Conservation (phyloP, 2,797 vertebrate genomes). For the Eutrigla gurnardus region DNA sequence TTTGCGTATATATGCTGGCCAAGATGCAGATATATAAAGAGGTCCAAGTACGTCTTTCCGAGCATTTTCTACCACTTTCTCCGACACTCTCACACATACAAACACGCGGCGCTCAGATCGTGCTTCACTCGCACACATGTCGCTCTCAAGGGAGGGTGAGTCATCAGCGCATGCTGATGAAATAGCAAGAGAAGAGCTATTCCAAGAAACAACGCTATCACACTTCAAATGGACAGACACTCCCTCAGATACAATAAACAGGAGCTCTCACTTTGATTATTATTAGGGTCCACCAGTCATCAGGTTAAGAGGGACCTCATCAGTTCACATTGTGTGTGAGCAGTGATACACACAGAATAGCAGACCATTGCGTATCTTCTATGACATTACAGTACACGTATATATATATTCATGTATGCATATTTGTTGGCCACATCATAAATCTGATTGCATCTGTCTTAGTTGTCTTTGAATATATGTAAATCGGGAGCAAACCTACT, state of each 20-base stretch:
- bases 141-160: conserved; percentile 33
- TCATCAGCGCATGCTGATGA: conserved; percentile 22
- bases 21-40: not conserved
- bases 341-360: not conserved
- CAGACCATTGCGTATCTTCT: not conserved
- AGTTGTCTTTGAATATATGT: not conserved
- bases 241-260: not conserved
- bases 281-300: not conserved
- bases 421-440: not conserved
- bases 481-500: not conserved
- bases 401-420: not conserved
- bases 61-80: not conserved
- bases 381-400: not conserved
- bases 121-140: conserved; percentile 6
- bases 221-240: conserved; percentile 6
- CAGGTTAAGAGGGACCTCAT: not conserved
- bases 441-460: not conserved
- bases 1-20: not conserved
- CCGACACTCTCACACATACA: conserved; percentile 1
- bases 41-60: not conserved
- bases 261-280: conserved; percentile 11
- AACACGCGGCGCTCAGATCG: conserved; percentile 1
- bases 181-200: conserved; percentile 14
- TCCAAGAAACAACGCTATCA: conserved; percentile 6
- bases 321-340: not conserved